Conservation (phyloP, 2,113 vertebrate genomes). For the Eudyptes chrysolophus region DNA sequence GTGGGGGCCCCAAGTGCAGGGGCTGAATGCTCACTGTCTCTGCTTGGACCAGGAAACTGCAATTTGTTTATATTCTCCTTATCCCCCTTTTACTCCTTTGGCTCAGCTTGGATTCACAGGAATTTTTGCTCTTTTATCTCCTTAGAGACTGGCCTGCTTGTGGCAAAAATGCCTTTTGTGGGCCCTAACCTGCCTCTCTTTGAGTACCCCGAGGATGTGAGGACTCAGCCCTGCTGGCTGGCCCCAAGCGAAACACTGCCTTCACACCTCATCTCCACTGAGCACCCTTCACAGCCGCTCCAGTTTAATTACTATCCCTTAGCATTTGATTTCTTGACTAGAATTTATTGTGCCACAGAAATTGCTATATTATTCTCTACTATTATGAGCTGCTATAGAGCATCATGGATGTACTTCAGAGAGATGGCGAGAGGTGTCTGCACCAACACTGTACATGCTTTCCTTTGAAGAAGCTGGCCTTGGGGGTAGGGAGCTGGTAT, state of each 20-base stretch:
- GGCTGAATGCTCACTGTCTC: neutral
- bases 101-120: neutral
- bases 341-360: neutral
- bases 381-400: neutral
- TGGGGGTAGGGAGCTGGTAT: neutral
- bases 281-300: neutral
- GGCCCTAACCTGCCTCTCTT: neutral
- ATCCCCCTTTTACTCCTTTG: neutral
- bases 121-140: conserved; percentile 11
- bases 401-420: neutral
- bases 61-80: neutral
- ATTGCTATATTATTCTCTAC: neutral
- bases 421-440: neutral
- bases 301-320: neutral
- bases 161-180: neutral
- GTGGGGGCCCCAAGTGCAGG: neutral
- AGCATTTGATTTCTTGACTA: neutral
- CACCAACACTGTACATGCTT: fast-evolving
- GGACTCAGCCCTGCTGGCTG: neutral
- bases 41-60: neutral
- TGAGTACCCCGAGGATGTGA: neutral
- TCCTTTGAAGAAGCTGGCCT: neutral
- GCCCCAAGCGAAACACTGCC: neutral
- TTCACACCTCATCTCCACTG: neutral
- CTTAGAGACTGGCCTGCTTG: neutral